Base-by-base conservation (phyloP, 2,797 vertebrate species). In the Aphelocoma californica region DNA sequence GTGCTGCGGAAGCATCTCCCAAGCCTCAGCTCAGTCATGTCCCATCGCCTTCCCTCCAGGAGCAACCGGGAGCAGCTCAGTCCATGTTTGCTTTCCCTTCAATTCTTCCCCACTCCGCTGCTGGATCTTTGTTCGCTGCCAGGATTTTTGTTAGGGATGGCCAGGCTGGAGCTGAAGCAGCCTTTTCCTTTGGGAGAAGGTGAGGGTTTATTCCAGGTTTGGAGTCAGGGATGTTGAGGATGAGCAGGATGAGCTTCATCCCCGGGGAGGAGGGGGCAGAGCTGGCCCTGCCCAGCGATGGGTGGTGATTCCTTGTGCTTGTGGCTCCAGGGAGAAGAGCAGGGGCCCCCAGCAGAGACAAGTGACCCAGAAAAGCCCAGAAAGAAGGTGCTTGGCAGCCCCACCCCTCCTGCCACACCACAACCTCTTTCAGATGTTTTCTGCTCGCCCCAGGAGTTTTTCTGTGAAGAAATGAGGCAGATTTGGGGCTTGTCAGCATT, bases 1-100 rank as follows among this genome's bases (percentile, higher is more conserved):
- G 24, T 26, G 60, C 84, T 94, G 90, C 88, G 78, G 82, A 64
- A 92, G 83, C 70, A 42, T 64, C 77, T 92, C 86, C 53, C 45
- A 7, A 64, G 54, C 6, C 53, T 78, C 50, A 34, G 79, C 6
- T 82, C 48, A 17, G n/a, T 42, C 80, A 44, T 12, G 17, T 64
- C 74, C 36, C 38, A 6, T 57, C 8, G 0, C 66, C 66, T 91
- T 71, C 56, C 50, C 42, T 62, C 53, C 14, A 3, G 9, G 56
- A 92, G 42, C 58, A 32, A 6, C 28, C 0, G 0, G 31, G 61
- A 18, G 4, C 73, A 48, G 7, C 38, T 36, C 61, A 78, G 66
- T 15, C 69, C 26, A 0, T 19, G 14, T 84, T 81, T 56, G 45
- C 13, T 51, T 79, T 87, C 23, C 18, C 11, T 58, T 32, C 10